Evolutionary conservation across 2,797 vertebrate genomes (phyloP).

Genomic region (Sebastes matsubarae): DNA sequence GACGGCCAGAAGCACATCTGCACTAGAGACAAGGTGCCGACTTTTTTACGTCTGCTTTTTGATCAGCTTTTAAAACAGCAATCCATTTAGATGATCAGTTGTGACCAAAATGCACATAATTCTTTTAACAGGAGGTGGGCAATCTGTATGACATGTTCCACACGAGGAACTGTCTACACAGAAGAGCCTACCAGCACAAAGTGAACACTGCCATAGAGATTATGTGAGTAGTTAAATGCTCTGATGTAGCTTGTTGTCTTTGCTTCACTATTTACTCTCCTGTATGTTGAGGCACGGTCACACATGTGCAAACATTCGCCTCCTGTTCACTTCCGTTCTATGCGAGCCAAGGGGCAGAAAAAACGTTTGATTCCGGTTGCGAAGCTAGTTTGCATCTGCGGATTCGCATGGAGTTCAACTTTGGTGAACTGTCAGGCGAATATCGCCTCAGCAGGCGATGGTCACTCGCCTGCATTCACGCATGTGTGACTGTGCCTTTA

Average conservation of each 20-base stretch:
- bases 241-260: background rate
- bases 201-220: constrained; percentile 91
- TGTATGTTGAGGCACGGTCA: no score
- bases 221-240: constrained; percentile 86
- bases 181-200: constrained; percentile 95
- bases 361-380: no score
- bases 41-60: background rate
- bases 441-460: no score
- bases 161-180: constrained; percentile 90
- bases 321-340: no score
- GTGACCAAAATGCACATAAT: background rate
- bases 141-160: constrained; percentile 98
- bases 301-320: no score
- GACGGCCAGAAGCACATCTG: constrained; percentile 87
- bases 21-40: constrained; percentile 90
- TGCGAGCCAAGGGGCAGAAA: no score
- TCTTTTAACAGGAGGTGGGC: constrained; percentile 87
- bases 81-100: background rate
- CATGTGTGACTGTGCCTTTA: no score
- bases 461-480: no score
- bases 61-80: background rate
- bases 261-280: background rate
- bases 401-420: no score
- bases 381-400: no score
- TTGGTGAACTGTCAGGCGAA: no score